Base-by-base conservation (phyloP, 2,888 invertebrate species). In the Pardosa pseudoannulata region DNA sequence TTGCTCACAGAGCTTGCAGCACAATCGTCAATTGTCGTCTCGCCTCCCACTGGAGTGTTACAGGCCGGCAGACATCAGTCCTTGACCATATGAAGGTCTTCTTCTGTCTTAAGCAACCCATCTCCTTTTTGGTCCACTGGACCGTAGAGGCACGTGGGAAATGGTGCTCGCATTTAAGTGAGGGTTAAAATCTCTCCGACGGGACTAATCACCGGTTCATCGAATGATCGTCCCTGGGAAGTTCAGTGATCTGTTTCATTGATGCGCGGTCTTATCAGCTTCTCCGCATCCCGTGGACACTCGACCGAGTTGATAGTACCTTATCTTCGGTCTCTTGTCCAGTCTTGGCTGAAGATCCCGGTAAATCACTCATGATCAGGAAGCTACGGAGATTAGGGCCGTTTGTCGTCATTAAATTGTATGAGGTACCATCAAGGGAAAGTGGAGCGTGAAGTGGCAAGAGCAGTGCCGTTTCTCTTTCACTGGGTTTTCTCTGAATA, bases 191-290 rank as follows among this genome's bases (percentile, higher is more conserved):
- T 46, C 11, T 46, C 1, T 2, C 16, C 46, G 16, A 46, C 46
- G 16, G 9, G 9, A 46, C 9, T 2, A 46, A 13, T 46, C 46
- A 46, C 16, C 2, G 46, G 7, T 16, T 46, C 16, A 46, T 36
- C 9, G 6, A 36, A 36, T 36, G 6, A 36, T 36, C 9, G 9
- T 36, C 2, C 32, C 1, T 32, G 36, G 19, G 36, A 32, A 67
- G 32, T 32, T 31, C 67, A 32, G 19, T 32, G 67, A 67, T 29
- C 67, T 67, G 36, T 67, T 32, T 31, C 32, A 32, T 13, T 32
- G 36, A 32, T 28, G 19, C 36, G 13, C 6, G 1, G 9, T 31
- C 67, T 67, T 67, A 67, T 67, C 67, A 67, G 27, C 19, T 32
- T 13, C 11, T 32, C 11, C n/a, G 32, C 36, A 67, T 67, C 67